Conservation (phyloP, 1,140 invertebrate species). For the Drosophila parvula region DNA sequence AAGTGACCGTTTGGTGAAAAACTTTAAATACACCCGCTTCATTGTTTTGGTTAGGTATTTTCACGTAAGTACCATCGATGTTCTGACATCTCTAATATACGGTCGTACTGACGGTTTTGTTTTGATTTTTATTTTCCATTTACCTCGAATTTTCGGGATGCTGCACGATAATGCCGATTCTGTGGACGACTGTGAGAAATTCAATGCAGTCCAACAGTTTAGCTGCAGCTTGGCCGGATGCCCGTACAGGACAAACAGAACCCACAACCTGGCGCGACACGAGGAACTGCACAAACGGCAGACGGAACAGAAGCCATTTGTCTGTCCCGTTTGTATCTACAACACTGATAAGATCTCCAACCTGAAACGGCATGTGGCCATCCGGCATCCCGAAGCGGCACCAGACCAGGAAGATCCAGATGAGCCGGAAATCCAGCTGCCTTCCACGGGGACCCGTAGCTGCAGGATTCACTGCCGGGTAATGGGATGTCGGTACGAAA, state of each 20-base stretch:
- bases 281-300: conserved; percentile 7
- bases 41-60: too few relatives aligned
- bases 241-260: conserved; percentile 32
- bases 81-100: too few relatives aligned
- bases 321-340: conserved; percentile 34
- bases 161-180: neutral
- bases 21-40: too few relatives aligned
- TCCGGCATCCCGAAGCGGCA: conserved; percentile 12
- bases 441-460: neutral
- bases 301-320: conserved; percentile 2
- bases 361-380: conserved; percentile 26
- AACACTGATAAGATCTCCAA: conserved; percentile 27
- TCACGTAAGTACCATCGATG: too few relatives aligned
- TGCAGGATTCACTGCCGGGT: conserved; percentile 18
- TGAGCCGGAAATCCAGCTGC: neutral
- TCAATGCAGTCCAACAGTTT: neutral
- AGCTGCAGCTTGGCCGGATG: conserved; percentile 24
- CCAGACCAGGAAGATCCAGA: neutral
- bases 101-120: conserved; percentile 1
- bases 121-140: neutral
- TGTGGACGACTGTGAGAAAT: neutral
- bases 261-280: conserved; percentile 43
- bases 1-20: too few relatives aligned
- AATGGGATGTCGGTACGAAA: conserved; percentile 36
- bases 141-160: neutral